Base-by-base conservation (phyloP, 1,140 invertebrate genomes). In the Triops cancriformis region DNA sequence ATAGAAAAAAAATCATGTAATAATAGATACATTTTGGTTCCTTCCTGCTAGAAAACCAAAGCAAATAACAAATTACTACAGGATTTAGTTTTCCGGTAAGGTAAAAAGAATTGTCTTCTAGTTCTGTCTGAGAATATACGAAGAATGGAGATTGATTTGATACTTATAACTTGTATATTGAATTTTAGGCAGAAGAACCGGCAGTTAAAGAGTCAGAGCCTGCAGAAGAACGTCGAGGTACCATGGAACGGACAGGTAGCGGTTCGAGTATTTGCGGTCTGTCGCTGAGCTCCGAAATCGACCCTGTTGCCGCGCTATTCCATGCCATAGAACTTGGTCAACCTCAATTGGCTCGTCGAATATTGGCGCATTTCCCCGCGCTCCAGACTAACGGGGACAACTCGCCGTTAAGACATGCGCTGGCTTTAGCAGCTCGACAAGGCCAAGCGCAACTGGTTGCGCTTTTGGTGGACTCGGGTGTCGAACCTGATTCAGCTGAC, bases 381-480 rank as follows among this genome's bases (percentile, higher is more conserved):
- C 51, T 64, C 51, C 27, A 28, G 18, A 26, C 26, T 3, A n/a
- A 72, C 26, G 74, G 73, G 26, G 73, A 72, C 42, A 28, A 10
- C n/a, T 26, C 72, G 11, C 41, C 77, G 3, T 43, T 78, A 31
- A 72, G 73, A 2, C 77, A 78, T 14, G 77, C 77, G 9, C 42
- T 78, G 14, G 73, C 77, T 9, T 45, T 78, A 41, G 77, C 77
- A 27, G 77, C 77, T 31, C 72, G 77, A 26, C 77, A 78, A 11
- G 77, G 77, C n/a, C 77, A 78, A 37, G 77, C 77, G 26, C 37
- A 73, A 26, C 26, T 78, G 41, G 77, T 51, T 26, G 23, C 77
- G 41, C 81, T 92, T 74, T 84, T 92, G 5, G 86, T 91, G 45
- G 90, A 91, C 78, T 88, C 90, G 4, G 91, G 91, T 31, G 89